phyloP scores from a whole-genome alignment of 2,113 vertebrate species.

The Pituophis catenifer region DNA sequence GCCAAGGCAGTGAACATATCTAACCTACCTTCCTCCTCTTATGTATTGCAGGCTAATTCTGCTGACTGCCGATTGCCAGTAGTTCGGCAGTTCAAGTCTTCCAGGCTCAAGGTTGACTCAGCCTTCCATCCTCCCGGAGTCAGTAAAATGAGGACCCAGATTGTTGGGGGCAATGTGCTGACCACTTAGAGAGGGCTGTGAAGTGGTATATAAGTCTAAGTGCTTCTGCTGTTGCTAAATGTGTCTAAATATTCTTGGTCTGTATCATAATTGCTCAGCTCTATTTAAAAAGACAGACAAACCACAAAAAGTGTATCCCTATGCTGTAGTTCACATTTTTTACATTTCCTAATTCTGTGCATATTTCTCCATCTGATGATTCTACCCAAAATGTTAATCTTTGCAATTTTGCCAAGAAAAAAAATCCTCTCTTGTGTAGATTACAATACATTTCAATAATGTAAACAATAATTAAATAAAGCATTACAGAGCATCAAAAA shows the following conservation, averaged over 20 bases:
- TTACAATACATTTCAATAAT: conserved; percentile 54
- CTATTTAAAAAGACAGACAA: neutral
- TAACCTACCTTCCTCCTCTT: no score
- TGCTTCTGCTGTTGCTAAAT: neutral
- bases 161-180: no score
- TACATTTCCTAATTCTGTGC: conserved; percentile 7
- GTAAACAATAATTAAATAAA: conserved; percentile 69
- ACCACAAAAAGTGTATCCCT: conserved; percentile 21
- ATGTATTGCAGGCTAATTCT: no score
- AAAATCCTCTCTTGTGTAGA: conserved; percentile 46
- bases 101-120: no score
- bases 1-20: no score
- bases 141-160: no score
- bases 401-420: conserved; percentile 44
- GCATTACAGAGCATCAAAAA: conserved; percentile 65
- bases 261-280: neutral
- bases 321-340: neutral
- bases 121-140: no score
- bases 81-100: no score
- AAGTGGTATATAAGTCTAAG: no score
- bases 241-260: neutral
- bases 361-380: neutral
- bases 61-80: no score
- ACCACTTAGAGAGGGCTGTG: no score
- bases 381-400: conserved; percentile 58